Base-by-base conservation (phyloP, 1,140 invertebrate species). In the Batillaria attramentaria region DNA sequence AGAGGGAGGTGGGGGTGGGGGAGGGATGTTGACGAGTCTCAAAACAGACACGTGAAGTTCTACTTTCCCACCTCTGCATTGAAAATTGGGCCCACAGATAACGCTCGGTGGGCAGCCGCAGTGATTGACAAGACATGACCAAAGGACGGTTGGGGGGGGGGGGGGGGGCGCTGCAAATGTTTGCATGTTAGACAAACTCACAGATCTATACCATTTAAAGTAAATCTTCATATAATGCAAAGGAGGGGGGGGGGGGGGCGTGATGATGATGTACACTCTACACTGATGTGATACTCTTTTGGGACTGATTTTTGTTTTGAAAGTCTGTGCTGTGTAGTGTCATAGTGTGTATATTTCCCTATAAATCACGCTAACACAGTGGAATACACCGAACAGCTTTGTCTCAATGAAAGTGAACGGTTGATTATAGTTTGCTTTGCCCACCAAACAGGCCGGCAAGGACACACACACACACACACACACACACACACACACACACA, bases 401-500 rank as follows among this genome's bases (percentile, higher is more conserved):
- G 3, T 70, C 68, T 31, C 13, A 33, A 16, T 43, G 28, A 33
- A 28, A 33, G 33, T 16, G 20, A 28, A 10, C 0, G 5, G 0
- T 33, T 6, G 18, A 33, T 33, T 28, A 28, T 35, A 33, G 16
- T 35, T 65, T 35, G 6, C 6, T 33, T 35, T 33, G 16, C 18
- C 18, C 28, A 33, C 28, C 42, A 46, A 37, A 43, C 0, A 46
- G 39, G 31, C 66, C 20, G 31, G 24, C 66, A n/a, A 31, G 10
- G 33, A 39, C 66, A 2, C 66, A 5, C 66, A 37, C 35, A 39
- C 39, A 72, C 31, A 33, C 0, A 43, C 39, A 46, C 10, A 72
- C 41, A 43, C 69, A 35, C 62, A 35, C 62, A 35, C 62, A 35
- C 62, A 66, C 33, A 66, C 62, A 66, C 62, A 66, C 62, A 66